Base-by-base conservation (phyloP, 2,797 vertebrate genomes). In the Phoebastria nigripes region DNA sequence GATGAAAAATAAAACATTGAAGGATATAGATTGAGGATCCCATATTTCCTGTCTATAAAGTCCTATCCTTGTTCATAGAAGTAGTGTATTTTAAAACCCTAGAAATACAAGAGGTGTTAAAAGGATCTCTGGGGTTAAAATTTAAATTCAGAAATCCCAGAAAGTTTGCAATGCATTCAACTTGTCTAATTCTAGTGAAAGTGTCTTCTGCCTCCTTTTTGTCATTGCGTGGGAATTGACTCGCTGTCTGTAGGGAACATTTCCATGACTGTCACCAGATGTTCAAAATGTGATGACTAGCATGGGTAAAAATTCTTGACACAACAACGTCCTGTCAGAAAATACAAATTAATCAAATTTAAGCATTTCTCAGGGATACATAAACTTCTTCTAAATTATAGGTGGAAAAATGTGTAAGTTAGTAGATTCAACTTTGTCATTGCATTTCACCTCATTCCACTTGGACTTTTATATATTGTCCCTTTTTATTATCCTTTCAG, bases 21-120 rank as follows among this genome's bases (percentile, higher is more conserved):
- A 73, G 22, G 65, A 35, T 62, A 92, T 90, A n/a, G 59, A 71
- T 41, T 39, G 54, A 80, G 33, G 73, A 89, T 22, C 35, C 6
- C 7, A 0, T 54, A 26, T 66, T 91, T 95, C 91, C 89, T 96
- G 12, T 35, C 41, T 63, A 47, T 93, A 72, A 95, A 88, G 31
- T 78, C 59, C 55, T 90, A n/a, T 78, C 66, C 77, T n/a, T 87
- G 14, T 62, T 67, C 80, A 82, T 89, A 85, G 20, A 44, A 59
- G 51, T 10, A 82, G 41, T 9, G 31, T 81, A 17, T 62, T 94
- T 96, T 59, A 47, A 82, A 93, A 78, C 46, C 19, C 37, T 82
- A 49, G 54, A 92, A 89, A 47, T 91, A 82, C 49, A 90, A 35
- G 61, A 51, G 46, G 11, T 86, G 97, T 97, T 87, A 94, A 96